phyloP scores from a whole-genome alignment of 2,797 vertebrate genomes.

The Liasis olivaceus region DNA sequence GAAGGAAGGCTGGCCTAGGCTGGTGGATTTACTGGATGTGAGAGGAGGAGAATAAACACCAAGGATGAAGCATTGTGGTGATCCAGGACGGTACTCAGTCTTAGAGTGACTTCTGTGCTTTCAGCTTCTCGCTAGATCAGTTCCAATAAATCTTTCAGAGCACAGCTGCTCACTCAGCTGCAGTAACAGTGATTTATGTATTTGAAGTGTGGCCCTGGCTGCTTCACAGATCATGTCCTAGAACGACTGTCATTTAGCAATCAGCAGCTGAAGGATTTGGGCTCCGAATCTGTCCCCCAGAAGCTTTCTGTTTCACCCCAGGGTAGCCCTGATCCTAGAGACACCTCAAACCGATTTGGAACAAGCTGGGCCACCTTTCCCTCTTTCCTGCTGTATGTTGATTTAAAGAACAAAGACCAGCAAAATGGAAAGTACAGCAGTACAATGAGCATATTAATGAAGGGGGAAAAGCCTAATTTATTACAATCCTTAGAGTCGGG shows the following conservation, averaged over 20 bases:
- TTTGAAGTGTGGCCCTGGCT: not conserved
- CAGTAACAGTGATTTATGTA: not conserved
- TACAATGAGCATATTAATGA: too few species aligned
- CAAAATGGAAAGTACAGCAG: too few species aligned
- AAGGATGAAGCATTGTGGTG: not conserved
- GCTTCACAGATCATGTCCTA: not conserved
- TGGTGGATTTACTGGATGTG: fast-evolving
- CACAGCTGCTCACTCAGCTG: not conserved
- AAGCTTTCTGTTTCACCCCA: not conserved
- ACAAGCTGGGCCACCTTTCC: not conserved
- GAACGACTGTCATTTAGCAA: not conserved
- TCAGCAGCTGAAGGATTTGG: too few species aligned
- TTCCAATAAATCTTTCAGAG: not conserved
- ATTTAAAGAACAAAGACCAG: too few species aligned
- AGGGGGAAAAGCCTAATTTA: too few species aligned
- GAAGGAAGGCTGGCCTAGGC: not conserved
- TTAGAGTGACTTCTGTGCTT: not conserved
- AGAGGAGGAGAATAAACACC: not conserved
- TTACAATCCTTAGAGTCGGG: too few species aligned
- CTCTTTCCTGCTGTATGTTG: too few species aligned
- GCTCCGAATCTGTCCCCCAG: not conserved
- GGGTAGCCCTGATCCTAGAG: not conserved
- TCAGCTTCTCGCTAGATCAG: not conserved
- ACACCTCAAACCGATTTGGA: too few species aligned
- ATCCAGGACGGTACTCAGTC: not conserved